Evolutionary conservation across 2,888 invertebrate species (phyloP), one percentile per base, ranked within the genome.

Genomic region (Argyresthia albistria): DNA sequence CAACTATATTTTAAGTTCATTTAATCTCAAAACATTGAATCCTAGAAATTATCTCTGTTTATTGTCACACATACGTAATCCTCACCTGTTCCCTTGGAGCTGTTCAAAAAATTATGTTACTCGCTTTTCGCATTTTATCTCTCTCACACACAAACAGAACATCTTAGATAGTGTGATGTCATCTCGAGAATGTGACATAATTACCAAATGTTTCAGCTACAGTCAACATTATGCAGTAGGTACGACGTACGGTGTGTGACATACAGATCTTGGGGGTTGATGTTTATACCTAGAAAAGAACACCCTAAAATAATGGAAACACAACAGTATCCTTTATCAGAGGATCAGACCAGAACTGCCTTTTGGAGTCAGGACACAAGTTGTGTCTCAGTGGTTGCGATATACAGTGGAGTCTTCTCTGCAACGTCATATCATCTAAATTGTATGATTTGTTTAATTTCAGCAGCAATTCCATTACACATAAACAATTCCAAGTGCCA

Each of bases 81-180:
- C 87, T 88, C 87, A 88, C 87, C 87, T 88, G 80, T 80, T 86
- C 83, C 80, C 70, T 71, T 79, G 70, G 68, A 77, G 86, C 84
- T 84, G 87, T 86, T 87, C 87, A 83, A 88, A 88, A 87, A 87
- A 87, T 76, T 82, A 80, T 81, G 76, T 81, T 75, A 81, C 75
- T 81, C 72, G 78, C 52, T 52, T 69, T 76, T 78, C 76, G 51
- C 50, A 51, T 56, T 55, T 73, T 77, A 82, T 82, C 73, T 78
- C 81, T 79, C 78, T 82, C 81, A 80, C 79, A 82, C 81, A 83
- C 67, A 83, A 84, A 83, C 72, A 80, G 66, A 73, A 80, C 80
- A 74, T 82, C 83, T 76, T 78, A 80, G 67, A 79, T 78, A 76
- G 82, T 76, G 73, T 78, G 82, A 78, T 76, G 78, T 68, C 65